Percentiles rank a stretch among this genome's conserved stretches.
Conservation (phyloP, 2,113 vertebrate species). For the Prochilodus magdalenae region DNA sequence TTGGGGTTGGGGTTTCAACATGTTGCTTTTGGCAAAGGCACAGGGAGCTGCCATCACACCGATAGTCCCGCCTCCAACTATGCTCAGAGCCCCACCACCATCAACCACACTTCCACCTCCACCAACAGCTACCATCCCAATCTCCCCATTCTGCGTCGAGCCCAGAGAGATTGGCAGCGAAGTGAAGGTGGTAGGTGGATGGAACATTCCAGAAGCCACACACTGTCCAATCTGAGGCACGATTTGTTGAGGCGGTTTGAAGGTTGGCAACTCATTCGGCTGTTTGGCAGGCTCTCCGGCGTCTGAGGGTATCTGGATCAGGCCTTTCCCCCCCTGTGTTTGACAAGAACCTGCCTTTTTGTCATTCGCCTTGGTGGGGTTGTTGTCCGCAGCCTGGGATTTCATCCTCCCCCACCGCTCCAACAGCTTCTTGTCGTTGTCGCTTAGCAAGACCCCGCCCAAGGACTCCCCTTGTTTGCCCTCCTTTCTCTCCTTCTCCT, state of each 20-base stretch:
- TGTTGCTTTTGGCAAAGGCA: slow-evolving; percentile 65
- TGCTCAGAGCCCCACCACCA: slow-evolving; percentile 59
- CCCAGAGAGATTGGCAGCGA: slow-evolving; percentile 66
- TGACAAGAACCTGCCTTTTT: slow-evolving; percentile 50
- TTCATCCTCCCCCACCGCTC: slow-evolving; percentile 91
- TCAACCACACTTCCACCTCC: slow-evolving; percentile 63
- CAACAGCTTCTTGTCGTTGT: slow-evolving; percentile 88
- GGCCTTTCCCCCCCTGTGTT: slow-evolving; percentile 54
- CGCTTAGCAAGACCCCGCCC: slow-evolving; percentile 85
- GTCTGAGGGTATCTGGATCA: slow-evolving; percentile 58
- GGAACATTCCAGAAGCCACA: slow-evolving; percentile 59
- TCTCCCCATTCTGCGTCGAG: slow-evolving; percentile 67
- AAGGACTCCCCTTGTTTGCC: slow-evolving; percentile 75
- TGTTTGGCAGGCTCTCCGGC: slow-evolving; percentile 64
- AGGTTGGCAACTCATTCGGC: slow-evolving; percentile 26
- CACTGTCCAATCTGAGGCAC: slow-evolving; percentile 45
- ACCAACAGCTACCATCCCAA: slow-evolving; percentile 58
- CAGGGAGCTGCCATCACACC: slow-evolving; percentile 49
- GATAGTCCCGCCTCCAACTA: slow-evolving; percentile 48
- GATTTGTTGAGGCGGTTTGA: slow-evolving; percentile 49
- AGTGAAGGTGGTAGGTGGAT: slow-evolving; percentile 58
- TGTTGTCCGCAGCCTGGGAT: slow-evolving; percentile 54
- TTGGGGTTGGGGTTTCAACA: slow-evolving; percentile 67
- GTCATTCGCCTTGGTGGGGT: slow-evolving; percentile 58
- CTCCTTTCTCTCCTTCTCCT: slow-evolving; percentile 81